phyloP scores from a whole-genome alignment of 2,797 vertebrate species.

The Petrocephalus sullivani region DNA sequence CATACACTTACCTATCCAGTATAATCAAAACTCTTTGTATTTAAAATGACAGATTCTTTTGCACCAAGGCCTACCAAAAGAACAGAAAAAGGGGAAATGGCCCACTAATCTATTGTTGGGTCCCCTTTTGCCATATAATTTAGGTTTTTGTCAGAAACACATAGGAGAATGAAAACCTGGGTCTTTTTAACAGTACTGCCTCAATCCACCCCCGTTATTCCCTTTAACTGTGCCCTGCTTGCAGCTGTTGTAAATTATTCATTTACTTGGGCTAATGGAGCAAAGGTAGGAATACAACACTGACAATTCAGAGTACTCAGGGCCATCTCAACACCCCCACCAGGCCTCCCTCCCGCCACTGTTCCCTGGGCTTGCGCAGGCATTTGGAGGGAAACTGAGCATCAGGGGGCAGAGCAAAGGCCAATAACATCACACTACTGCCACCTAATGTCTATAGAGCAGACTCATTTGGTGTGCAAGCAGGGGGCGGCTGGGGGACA shows the following conservation, averaged over 20 bases:
- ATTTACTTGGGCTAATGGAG: constrained; percentile 52
- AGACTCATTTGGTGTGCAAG: constrained; percentile 10
- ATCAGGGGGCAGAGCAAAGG: constrained; percentile 37
- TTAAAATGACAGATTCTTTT: background rate
- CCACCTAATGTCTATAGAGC: constrained; percentile 72
- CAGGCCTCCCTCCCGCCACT: constrained; percentile 12
- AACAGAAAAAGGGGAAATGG: constrained; percentile 2
- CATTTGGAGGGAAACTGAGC: constrained; percentile 20
- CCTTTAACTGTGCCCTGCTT: constrained; percentile 51
- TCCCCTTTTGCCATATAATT: constrained; percentile 18
- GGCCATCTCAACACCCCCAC: constrained; percentile 39
- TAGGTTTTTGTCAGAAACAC: constrained; percentile 40
- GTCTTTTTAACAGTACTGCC: constrained; percentile 25
- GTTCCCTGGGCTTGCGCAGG: background rate
- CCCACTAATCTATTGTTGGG: constrained; percentile 14
- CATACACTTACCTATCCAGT: background rate
- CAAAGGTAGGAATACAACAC: constrained; percentile 26
- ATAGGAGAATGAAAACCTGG: constrained; percentile 31
- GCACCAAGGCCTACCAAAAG: background rate
- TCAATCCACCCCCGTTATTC: constrained; percentile 35
- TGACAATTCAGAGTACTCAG: constrained; percentile 45
- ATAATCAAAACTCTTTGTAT: background rate
- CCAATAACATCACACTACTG: constrained; percentile 75
- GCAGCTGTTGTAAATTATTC: constrained; percentile 52
- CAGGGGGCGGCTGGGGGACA: background rate